These are phyloP conservation scores for Philonicus albiceps DNA, from an alignment of 2,888 invertebrate genomes.

Conservation along the genomic window DNA sequence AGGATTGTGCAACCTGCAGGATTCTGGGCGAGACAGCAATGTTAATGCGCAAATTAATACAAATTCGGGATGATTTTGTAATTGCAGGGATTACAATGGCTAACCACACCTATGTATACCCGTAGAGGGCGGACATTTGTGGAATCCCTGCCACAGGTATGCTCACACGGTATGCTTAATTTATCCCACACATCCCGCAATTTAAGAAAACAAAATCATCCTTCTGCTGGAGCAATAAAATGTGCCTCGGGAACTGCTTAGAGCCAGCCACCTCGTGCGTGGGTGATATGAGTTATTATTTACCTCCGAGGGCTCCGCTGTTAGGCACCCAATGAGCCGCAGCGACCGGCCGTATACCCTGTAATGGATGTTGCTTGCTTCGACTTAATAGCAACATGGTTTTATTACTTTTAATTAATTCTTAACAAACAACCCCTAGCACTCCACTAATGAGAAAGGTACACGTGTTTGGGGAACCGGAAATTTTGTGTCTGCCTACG, in stretches of 20 bases:
- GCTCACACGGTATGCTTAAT: neutral
- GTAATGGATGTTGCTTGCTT: slow-evolving; percentile 9
- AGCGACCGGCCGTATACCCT: neutral
- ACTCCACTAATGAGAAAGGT: neutral
- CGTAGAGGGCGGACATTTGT: neutral
- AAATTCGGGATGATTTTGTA: slow-evolving; percentile 10
- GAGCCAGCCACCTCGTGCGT: neutral
- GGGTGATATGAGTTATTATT: slow-evolving; percentile 4
- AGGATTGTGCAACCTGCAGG: neutral
- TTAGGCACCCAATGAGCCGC: neutral
- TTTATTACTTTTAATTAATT: slow-evolving; percentile 30
- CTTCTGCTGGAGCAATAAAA: neutral
- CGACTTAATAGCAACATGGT: neutral
- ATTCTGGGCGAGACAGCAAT: neutral
- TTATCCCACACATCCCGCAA: neutral
- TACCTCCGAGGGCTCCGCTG: neutral
- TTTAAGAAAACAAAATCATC: neutral
- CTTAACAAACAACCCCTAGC: neutral
- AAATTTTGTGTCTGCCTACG: neutral
- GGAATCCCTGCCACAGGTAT: neutral
- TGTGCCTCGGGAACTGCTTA: neutral
- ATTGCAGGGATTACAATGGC: neutral
- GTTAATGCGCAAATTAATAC: slow-evolving; percentile 23
- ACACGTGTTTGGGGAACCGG: neutral
- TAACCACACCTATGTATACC: neutral